Evolutionary conservation across 2,888 invertebrate genomes (phyloP).

Genomic region (Eucera pruinosa): DNA sequence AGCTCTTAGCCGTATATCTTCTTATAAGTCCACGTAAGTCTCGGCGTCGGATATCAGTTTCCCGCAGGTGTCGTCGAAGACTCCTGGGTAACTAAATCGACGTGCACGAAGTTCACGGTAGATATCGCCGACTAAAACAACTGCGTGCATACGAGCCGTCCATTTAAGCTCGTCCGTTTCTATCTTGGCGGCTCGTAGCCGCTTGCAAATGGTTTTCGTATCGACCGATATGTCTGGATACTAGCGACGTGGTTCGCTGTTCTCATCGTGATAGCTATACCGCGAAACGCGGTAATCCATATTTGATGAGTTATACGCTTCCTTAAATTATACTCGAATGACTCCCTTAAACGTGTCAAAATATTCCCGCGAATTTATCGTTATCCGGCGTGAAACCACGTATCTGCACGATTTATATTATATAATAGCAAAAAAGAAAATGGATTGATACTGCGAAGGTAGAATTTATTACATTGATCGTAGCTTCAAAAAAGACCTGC

Average conservation of each 20-base stretch:
- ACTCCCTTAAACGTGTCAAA: constrained; percentile 17
- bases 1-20: constrained; percentile 56
- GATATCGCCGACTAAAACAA: constrained; percentile 50
- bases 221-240: constrained; percentile 27
- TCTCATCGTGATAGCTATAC: constrained; percentile 12
- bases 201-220: constrained; percentile 33
- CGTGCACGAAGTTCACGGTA: constrained; percentile 45
- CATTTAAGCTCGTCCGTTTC: constrained; percentile 33
- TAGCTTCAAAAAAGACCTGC: constrained; percentile 2
- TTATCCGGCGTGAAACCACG: background rate
- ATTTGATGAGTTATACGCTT: constrained; percentile 28
- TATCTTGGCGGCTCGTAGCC: constrained; percentile 22
- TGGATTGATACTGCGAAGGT: background rate
- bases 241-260: background rate
- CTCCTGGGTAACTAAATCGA: constrained; percentile 44
- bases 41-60: constrained; percentile 58
- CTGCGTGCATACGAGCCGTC: constrained; percentile 23
- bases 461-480: constrained; percentile 20
- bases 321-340: constrained; percentile 18
- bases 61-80: constrained; percentile 60
- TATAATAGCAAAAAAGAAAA: background rate
- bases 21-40: constrained; percentile 56
- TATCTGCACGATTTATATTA: constrained; percentile 12
- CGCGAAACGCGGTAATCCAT: constrained; percentile 37
- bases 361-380: constrained; percentile 23